phyloP scores from a whole-genome alignment of 2,113 vertebrate genomes.

The human (Homo sapiens) region GRCh38 chr13:55039001-55039500 shows the following conservation, averaged over 20 bases:
- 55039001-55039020: neutral
- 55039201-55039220: neutral
- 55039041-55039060: neutral
- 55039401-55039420: neutral
- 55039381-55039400: neutral
- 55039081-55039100: neutral
- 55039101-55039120: neutral
- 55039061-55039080: neutral
- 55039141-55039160: neutral
- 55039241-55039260: neutral
- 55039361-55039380: neutral
- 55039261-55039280: neutral
- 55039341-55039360: neutral
- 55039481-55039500: neutral
- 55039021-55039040: neutral
- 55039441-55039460: neutral
- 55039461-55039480: neutral
- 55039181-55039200: neutral
- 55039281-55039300: neutral
- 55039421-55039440: neutral
- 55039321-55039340: neutral
- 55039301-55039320: neutral
- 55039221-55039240: neutral
- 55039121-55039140: neutral
- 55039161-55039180: neutral